phyloP scores from a whole-genome alignment of 2,888 invertebrate genomes.

The Lepeophtheirus nordmannii region DNA sequence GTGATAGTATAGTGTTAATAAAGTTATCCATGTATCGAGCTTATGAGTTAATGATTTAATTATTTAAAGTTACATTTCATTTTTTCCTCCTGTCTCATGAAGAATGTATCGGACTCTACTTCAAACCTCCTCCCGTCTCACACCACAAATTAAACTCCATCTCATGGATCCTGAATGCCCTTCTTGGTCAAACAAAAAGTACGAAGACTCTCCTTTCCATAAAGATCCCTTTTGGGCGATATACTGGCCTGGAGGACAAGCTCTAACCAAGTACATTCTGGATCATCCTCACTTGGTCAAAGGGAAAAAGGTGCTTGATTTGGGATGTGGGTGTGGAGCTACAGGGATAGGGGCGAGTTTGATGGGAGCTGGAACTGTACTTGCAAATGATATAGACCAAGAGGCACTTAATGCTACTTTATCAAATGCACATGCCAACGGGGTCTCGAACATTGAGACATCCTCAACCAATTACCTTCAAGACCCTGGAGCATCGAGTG shows the following conservation, averaged over 20 bases:
- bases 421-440: background rate
- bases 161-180: background rate
- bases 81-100: no score
- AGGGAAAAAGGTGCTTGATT: background rate
- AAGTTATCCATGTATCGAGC: no score
- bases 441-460: background rate
- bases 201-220: background rate
- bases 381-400: conserved; percentile 12
- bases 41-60: no score
- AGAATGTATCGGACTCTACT: background rate
- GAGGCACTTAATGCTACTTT: background rate
- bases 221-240: conserved; percentile 20
- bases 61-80: no score
- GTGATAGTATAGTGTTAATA: no score
- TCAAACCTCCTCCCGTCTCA: background rate
- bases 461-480: background rate
- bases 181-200: background rate
- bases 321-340: conserved; percentile 23
- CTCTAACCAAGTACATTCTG: conserved; percentile 8
- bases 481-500: no score
- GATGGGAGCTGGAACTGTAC: background rate
- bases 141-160: background rate
- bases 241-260: conserved; percentile 22
- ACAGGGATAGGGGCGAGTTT: background rate
- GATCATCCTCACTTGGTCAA: conserved; percentile 7